Percentiles rank a stretch among this genome's conserved stretches.
phyloP scores from a whole-genome alignment of 2,888 invertebrate genomes.

The Lycophotia porphyrea region DNA sequence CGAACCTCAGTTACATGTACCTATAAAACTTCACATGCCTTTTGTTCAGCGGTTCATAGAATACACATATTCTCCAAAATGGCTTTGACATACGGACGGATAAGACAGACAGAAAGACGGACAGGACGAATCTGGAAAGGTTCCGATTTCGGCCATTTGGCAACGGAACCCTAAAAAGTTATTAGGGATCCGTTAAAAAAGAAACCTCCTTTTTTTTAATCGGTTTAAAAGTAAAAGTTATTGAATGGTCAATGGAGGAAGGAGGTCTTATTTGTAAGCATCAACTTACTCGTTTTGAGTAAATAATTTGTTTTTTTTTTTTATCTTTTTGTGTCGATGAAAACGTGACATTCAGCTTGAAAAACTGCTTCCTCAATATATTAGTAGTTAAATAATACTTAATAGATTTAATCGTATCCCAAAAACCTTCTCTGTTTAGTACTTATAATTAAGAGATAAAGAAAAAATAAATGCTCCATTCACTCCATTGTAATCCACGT shows the following conservation, averaged over 20 bases:
- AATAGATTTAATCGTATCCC: constrained; percentile 62
- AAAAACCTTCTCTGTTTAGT: constrained; percentile 71
- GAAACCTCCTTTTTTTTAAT: too few species aligned
- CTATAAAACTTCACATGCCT: too few species aligned
- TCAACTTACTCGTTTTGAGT: constrained; percentile 2
- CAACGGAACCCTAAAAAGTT: constrained; percentile 10
- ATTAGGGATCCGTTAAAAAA: too few species aligned
- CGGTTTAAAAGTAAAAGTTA: constrained; percentile 53
- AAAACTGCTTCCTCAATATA: constrained; percentile 19
- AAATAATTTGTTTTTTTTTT: constrained; percentile 12
- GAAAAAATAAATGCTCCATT: constrained; percentile 67
- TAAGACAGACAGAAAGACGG: too few species aligned
- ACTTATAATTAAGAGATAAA: constrained; percentile 70
- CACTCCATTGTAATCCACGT: constrained; percentile 69
- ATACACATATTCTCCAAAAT: too few species aligned
- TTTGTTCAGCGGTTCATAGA: too few species aligned
- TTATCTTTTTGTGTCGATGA: background rate
- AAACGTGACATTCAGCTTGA: constrained; percentile 4
- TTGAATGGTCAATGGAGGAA: constrained; percentile 18
- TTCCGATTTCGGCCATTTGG: background rate
- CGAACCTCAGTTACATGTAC: too few species aligned
- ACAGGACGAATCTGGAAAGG: background rate
- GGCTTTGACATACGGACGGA: background rate
- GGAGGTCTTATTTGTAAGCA: constrained; percentile 36
- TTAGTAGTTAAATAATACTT: constrained; percentile 25